phyloP scores from a whole-genome alignment of 2,113 vertebrate species.

The Mellivora capensis region DNA sequence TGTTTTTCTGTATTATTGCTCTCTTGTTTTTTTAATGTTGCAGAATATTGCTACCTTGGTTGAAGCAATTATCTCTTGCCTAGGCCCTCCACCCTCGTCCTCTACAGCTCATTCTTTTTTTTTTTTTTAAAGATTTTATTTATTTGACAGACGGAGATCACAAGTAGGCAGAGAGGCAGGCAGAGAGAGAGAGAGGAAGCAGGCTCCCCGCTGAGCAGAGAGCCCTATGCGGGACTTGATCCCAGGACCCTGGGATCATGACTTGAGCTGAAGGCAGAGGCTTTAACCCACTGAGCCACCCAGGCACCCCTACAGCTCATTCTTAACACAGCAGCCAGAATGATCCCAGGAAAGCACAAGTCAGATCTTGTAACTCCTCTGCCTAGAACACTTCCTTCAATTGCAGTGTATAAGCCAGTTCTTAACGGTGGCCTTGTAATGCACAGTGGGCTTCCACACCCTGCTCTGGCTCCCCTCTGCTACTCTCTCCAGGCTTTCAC shows the following conservation, averaged over 20 bases:
- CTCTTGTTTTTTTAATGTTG: neutral
- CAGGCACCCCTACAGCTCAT: neutral
- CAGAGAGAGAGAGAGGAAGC: no score
- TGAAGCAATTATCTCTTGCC: neutral
- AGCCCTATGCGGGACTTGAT: no score
- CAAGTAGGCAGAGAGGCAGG: no score
- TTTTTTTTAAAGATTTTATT: no score
- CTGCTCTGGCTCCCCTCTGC: neutral
- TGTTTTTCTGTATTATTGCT: neutral
- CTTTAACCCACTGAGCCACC: no score
- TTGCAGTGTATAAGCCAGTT: neutral
- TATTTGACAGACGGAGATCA: no score
- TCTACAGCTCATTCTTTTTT: neutral
- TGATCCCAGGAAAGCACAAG: neutral
- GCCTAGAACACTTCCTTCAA: neutral
- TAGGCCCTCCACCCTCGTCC: neutral
- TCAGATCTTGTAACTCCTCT: neutral
- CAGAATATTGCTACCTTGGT: neutral
- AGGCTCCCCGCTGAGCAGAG: no score
- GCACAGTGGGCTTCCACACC: no score
- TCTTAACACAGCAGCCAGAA: neutral
- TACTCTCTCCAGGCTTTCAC: neutral
- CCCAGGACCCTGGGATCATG: no score
- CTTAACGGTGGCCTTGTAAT: neutral
- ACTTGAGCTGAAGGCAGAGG: no score